These are phyloP conservation scores for Orestias chungarensis DNA, from an alignment of 2,797 vertebrate species.

Conservation along the genomic window DNA sequence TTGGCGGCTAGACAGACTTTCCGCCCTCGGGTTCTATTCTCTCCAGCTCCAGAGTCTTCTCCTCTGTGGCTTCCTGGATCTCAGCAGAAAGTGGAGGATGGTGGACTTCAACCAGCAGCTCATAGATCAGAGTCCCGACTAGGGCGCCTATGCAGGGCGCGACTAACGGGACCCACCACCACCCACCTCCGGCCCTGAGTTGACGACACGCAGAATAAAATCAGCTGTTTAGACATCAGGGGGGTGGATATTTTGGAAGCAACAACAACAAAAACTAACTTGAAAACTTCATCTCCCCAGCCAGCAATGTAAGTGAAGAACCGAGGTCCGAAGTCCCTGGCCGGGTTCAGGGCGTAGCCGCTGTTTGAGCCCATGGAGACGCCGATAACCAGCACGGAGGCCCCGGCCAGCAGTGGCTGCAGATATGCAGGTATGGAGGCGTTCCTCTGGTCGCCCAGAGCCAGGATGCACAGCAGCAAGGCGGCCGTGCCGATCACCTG, in stretches of 20 bases:
- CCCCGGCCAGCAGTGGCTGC: constrained; percentile 77
- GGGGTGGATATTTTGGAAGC: background rate
- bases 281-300: constrained; percentile 81
- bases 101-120: constrained; percentile 82
- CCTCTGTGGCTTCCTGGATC: constrained; percentile 29
- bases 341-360: constrained; percentile 83
- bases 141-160: constrained; percentile 83
- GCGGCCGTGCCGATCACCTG: constrained; percentile 81
- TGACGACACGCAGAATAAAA: constrained; percentile 13
- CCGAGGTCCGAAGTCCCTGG: constrained; percentile 81
- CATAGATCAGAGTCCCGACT: constrained; percentile 83
- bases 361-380: constrained; percentile 83
- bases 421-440: constrained; percentile 60
- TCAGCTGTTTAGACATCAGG: background rate
- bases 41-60: constrained; percentile 53
- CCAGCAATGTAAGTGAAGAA: constrained; percentile 76
- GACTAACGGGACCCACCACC: constrained; percentile 92
- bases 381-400: constrained; percentile 74
- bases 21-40: constrained; percentile 22
- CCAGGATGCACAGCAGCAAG: constrained; percentile 78
- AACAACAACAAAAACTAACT: constrained; percentile 52
- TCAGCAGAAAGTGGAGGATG: constrained; percentile 50
- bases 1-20: constrained; percentile 6
- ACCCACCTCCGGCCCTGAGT: constrained; percentile 80
- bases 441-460: constrained; percentile 75